These are phyloP conservation scores for Phyllotreta striolata DNA, from an alignment of 2,888 invertebrate genomes.

Conservation along the genomic window DNA sequence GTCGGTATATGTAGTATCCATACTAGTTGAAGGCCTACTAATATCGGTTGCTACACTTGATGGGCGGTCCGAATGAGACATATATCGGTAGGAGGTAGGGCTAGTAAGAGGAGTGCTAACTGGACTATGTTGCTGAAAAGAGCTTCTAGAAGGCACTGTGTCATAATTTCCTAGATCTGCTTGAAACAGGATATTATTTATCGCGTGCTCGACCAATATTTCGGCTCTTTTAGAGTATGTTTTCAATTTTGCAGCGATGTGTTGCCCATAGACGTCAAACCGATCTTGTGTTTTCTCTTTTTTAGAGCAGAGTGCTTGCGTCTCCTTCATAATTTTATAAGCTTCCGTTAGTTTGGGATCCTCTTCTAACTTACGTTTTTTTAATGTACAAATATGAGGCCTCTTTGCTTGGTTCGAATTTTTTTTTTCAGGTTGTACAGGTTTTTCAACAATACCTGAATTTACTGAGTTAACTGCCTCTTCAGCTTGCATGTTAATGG, in stretches of 20 bases:
- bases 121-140: neutral
- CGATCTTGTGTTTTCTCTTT: conserved; percentile 6
- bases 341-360: neutral
- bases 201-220: neutral
- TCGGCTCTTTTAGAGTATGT: neutral
- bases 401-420: neutral
- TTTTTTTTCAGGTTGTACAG: neutral
- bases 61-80: neutral
- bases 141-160: too few relatives aligned
- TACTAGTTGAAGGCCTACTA: neutral
- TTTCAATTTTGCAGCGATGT: neutral
- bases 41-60: neutral
- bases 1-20: neutral
- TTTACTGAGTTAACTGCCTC: neutral
- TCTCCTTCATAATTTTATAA: conserved; percentile 1
- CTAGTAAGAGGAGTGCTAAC: conserved; percentile 1
- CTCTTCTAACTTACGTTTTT: neutral
- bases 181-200: neutral
- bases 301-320: neutral
- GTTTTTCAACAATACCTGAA: neutral
- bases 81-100: neutral
- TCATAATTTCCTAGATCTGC: neutral
- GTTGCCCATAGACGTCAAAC: neutral
- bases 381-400: neutral
- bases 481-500: neutral